These are phyloP conservation scores for Trachythela sp. DNA, from an alignment of 64 coral and sea anemone species.

Conservation along the genomic window DNA sequence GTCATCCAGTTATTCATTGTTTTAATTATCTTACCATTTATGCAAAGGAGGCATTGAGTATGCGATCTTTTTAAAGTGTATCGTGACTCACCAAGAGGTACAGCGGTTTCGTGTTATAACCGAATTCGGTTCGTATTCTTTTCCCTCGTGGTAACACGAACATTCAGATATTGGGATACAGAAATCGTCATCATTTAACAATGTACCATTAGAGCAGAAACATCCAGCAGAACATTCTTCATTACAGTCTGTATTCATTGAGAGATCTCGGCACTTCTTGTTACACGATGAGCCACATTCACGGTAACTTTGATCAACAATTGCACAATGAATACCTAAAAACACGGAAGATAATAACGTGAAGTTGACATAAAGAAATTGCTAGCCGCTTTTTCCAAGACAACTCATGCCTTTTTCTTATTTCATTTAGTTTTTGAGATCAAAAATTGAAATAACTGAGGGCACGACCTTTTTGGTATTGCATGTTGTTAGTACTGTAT, in stretches of 20 bases:
- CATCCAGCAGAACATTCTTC: constrained; percentile 68
- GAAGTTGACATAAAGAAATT: no score
- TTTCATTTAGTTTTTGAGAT: no score
- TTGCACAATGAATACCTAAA: constrained; percentile 49
- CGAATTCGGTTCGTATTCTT: constrained; percentile 47
- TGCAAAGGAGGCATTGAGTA: no score
- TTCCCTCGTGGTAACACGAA: constrained; percentile 55
- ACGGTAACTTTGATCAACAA: constrained; percentile 52
- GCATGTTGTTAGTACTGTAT: no score
- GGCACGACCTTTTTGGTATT: no score
- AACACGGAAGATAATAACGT: neutral
- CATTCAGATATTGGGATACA: constrained; percentile 66
- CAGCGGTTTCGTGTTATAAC: constrained; percentile 60
- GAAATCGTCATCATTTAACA: constrained; percentile 51
- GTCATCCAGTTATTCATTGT: no score
- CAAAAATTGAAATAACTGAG: no score
- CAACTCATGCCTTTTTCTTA: no score
- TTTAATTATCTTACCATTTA: no score
- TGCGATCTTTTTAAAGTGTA: no score
- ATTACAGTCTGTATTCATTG: constrained; percentile 42
- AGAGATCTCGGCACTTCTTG: constrained; percentile 60
- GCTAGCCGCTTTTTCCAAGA: no score
- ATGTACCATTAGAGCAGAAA: constrained; percentile 64
- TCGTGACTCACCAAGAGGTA: constrained; percentile 58
- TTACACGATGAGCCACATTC: constrained; percentile 60